Evolutionary conservation across 2,797 vertebrate species (phyloP).

Genomic region (Mormyrops attenuatus): DNA sequence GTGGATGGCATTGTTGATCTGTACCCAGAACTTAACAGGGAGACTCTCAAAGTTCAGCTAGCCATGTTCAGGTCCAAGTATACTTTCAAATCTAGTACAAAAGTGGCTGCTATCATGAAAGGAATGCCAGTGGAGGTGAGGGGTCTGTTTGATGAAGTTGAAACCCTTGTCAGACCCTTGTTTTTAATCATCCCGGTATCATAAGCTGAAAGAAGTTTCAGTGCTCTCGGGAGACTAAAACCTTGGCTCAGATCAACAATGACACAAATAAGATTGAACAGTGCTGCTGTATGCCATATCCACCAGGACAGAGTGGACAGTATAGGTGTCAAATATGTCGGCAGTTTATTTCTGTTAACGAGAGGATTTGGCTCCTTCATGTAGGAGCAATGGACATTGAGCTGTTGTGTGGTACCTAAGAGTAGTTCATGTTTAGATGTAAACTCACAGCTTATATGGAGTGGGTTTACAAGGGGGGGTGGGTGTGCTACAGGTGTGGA

Average conservation of each 20-base stretch:
- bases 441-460: not conserved
- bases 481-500: too few relatives aligned
- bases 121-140: not conserved
- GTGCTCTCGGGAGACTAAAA: not conserved
- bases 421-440: not conserved
- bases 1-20: constrained; percentile 20
- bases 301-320: not conserved
- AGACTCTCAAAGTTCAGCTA: too few relatives aligned
- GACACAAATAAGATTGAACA: not conserved
- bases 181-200: not conserved
- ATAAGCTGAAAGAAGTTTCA: not conserved
- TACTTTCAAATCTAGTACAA: not conserved
- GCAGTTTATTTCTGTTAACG: not conserved
- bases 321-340: not conserved
- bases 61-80: not conserved
- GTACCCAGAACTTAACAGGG: too few relatives aligned
- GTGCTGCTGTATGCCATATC: not conserved
- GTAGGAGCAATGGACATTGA: not conserved
- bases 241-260: not conserved
- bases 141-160: not conserved
- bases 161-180: not conserved
- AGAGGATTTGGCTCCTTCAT: not conserved
- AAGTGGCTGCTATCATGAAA: not conserved
- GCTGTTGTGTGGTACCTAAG: too few relatives aligned
- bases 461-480: too few relatives aligned